phyloP scores from a whole-genome alignment of 2,888 invertebrate genomes.

The Calephelis perditalis region DNA sequence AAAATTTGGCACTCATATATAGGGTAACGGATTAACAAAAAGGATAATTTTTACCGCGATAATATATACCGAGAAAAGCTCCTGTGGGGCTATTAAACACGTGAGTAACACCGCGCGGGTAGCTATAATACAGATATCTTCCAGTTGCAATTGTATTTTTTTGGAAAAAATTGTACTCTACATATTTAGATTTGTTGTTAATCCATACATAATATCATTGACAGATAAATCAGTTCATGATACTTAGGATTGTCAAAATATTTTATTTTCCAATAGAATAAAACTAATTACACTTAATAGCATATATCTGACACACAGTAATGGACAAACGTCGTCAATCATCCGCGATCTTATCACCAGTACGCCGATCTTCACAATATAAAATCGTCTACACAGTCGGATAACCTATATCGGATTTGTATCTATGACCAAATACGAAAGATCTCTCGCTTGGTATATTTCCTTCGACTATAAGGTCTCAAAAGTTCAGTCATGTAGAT shows the following conservation, averaged over 20 bases:
- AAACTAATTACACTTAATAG: constrained; percentile 46
- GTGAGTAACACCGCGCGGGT: too few relatives aligned
- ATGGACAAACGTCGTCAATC: constrained; percentile 59
- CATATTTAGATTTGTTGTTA: too few relatives aligned
- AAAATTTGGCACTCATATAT: too few relatives aligned
- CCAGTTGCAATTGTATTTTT: too few relatives aligned
- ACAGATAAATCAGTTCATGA: constrained; percentile 22
- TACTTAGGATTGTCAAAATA: too few relatives aligned
- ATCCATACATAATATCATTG: too few relatives aligned
- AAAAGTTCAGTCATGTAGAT: constrained; percentile 40
- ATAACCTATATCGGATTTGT: constrained; percentile 63
- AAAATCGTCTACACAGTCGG: constrained; percentile 68
- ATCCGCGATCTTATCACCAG: constrained; percentile 59
- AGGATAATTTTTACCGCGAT: too few relatives aligned
- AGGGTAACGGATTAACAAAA: too few relatives aligned
- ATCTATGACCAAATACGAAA: constrained; percentile 45
- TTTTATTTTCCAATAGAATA: background rate
- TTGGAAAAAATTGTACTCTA: too few relatives aligned
- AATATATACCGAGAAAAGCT: too few relatives aligned
- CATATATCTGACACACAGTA: constrained; percentile 33
- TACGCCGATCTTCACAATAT: constrained; percentile 67
- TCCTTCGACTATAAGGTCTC: constrained; percentile 32
- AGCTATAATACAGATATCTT: too few relatives aligned
- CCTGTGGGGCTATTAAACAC: too few relatives aligned
- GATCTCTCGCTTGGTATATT: constrained; percentile 36